Evolutionary conservation across 2,888 invertebrate species (phyloP), one percentile per base, ranked within the genome.

Genomic region (Phengaris arion): DNA sequence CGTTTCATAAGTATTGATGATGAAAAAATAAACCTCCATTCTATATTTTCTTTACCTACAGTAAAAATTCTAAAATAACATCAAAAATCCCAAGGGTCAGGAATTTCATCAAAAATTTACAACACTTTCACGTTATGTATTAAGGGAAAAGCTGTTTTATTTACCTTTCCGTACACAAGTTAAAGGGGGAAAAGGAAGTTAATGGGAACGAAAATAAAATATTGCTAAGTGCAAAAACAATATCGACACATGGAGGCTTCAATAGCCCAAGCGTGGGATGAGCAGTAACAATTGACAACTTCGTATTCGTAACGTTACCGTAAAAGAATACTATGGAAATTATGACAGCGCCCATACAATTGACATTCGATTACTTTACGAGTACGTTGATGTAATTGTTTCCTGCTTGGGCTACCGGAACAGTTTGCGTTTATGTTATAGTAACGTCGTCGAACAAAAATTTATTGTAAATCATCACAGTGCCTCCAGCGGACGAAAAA

Each of bases 61-160:
- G 35, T 13, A 45, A 52, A 64, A 64, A 48, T 48, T 70, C 70
- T 72, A 54, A 72, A 72, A 72, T 72, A 72, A 72, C 72, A 35
- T 72, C 15, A 4, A 12, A 70, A 72, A 35, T 35, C 64, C 70
- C 51, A 51, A 51, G 70, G 72, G 72, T 35, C 72, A 13, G 72
- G 72, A 72, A 72, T 72, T 52, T 72, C 52, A 72, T 72, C 72
- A 72, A 72, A 72, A 45, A 72, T 72, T 22, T 70, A 70, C 51
- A 51, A 48, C 70, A 48, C 70, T 48, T 48, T 15, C 15, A 51
- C 48, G 70, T 70, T 70, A 70, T 51, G 70, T 70, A 48, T 48
- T 70, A 70, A 22, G 54, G 72, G 64, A 64, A 64, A 72, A 22
- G 72, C 35, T 70, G 15, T 70, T 72, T 72, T 72, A 72, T 72